Conservation (phyloP, 2,888 invertebrate species). For the Chrysomela aeneicollis region DNA sequence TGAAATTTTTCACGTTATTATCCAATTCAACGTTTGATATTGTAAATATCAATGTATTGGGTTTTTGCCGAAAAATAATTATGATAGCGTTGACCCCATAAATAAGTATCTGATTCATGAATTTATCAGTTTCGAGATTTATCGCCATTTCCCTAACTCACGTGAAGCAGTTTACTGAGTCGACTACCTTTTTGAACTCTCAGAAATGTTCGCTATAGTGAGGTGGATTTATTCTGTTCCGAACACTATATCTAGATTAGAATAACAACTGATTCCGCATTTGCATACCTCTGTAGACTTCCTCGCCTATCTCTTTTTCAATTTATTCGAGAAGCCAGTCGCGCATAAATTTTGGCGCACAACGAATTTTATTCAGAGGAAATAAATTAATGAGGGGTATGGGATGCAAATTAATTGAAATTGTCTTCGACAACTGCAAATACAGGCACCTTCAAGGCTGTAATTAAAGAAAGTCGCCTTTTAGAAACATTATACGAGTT, state of each 20-base stretch:
- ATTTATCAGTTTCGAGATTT: too few relatives aligned
- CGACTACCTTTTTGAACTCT: constrained; percentile 15
- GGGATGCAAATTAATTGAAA: constrained; percentile 60
- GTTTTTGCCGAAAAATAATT: too few relatives aligned
- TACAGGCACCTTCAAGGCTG: constrained; percentile 50
- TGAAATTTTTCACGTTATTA: too few relatives aligned
- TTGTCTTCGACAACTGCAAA: constrained; percentile 56
- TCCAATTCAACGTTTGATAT: too few relatives aligned
- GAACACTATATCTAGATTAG: constrained; percentile 56
- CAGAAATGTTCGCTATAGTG: constrained; percentile 25
- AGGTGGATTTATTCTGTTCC: constrained; percentile 35
- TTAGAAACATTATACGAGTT: constrained; percentile 32
- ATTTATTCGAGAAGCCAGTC: constrained; percentile 52
- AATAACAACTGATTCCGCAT: constrained; percentile 58
- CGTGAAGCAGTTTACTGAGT: too few relatives aligned
- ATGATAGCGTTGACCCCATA: too few relatives aligned
- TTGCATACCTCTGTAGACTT: constrained; percentile 58
- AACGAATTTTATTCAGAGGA: constrained; percentile 55
- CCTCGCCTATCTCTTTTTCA: constrained; percentile 49
- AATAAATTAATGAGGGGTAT: constrained; percentile 49
- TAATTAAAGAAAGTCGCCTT: constrained; percentile 47
- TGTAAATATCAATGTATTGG: too few relatives aligned
- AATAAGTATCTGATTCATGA: too few relatives aligned
- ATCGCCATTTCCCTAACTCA: too few relatives aligned
- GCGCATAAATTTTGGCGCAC: constrained; percentile 55